Base-by-base conservation (phyloP, 2,888 invertebrate species). In the Falcaria lacertinaria region DNA sequence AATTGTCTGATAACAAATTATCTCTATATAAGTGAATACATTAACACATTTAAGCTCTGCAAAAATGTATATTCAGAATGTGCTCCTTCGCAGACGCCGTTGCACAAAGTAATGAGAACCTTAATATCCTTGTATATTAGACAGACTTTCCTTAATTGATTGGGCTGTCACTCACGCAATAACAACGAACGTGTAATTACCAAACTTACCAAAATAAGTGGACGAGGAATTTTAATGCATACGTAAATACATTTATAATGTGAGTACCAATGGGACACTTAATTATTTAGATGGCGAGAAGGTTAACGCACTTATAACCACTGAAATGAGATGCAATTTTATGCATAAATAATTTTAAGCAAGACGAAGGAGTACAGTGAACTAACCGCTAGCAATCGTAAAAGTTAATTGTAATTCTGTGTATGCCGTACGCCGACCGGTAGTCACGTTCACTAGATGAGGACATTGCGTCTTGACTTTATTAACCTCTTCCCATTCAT, bases 381-480 rank as follows among this genome's bases (percentile, higher is more conserved):
- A 55, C 54, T 43, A 48, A 40, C 52, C 48, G 49, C 48, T 50
- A 48, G 59, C 55, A 60, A 64, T 64, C 64, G 66, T 77, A 66
- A 69, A 71, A 69, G 54, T 64, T 67, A 64, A 74, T 81, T 78
- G 65, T 61, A 70, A 85, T 83, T 83, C 84, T 59, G 57, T 49
- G 53, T 54, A 58, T 54, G 57, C 52, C 50, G 39, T 49, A 52
- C 54, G 52, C 74, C 68, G n/a, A n/a, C n/a, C n/a, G 72, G 57
- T 66, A 63, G 81, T 80, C 81, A 80, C 80, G 81, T 82, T 54
- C 60, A 44, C 44, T 49, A 56, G 62, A 67, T 63, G 60, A 56
- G 53, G 57, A 50, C 62, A 64, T 76, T 74, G 75, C 70, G 75
- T 64, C 60, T 59, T 48, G 83, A 79, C 67, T 80, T 47, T 50